phyloP scores from a whole-genome alignment of 1,140 invertebrate genomes.

The Anthonomus grandis region DNA sequence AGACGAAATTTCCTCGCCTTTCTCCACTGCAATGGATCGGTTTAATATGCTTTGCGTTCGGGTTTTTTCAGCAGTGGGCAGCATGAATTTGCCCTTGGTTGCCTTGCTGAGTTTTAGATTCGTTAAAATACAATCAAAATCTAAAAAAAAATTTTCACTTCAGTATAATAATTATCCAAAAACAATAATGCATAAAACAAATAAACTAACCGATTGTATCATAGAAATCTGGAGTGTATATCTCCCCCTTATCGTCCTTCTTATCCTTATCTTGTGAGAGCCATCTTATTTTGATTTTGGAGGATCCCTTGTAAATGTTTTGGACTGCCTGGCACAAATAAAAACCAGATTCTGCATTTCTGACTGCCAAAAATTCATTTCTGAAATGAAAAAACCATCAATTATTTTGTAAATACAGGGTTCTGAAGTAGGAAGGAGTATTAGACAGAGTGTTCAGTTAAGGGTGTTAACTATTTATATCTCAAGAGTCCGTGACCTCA shows the following conservation, averaged over 20 bases:
- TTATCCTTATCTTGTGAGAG: constrained; percentile 70
- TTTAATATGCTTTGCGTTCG: constrained; percentile 82
- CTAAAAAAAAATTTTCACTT: constrained; percentile 48
- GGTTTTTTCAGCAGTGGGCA: constrained; percentile 68
- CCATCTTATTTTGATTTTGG: constrained; percentile 86
- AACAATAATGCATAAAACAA: too few relatives aligned
- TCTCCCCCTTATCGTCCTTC: constrained; percentile 60
- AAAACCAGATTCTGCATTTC: constrained; percentile 84
- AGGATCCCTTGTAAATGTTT: constrained; percentile 81
- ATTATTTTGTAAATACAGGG: neutral
- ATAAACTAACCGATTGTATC: constrained; percentile 84
- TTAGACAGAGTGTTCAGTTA: too few relatives aligned
- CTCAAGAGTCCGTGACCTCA: too few relatives aligned
- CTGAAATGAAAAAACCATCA: constrained; percentile 51
- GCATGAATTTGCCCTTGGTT: constrained; percentile 66
- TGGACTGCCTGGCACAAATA: constrained; percentile 88
- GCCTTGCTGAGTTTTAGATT: constrained; percentile 75
- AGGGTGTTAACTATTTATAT: too few relatives aligned
- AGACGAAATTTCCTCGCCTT: constrained; percentile 61
- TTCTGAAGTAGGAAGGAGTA: too few relatives aligned
- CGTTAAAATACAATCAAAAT: constrained; percentile 86
- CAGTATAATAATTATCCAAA: too few relatives aligned
- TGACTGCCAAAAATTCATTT: constrained; percentile 85
- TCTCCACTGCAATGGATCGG: constrained; percentile 78
- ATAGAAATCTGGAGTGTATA: constrained; percentile 87